Evolutionary conservation across 2,113 vertebrate genomes (phyloP).

Genomic region (Syrrhaptes paradoxus): DNA sequence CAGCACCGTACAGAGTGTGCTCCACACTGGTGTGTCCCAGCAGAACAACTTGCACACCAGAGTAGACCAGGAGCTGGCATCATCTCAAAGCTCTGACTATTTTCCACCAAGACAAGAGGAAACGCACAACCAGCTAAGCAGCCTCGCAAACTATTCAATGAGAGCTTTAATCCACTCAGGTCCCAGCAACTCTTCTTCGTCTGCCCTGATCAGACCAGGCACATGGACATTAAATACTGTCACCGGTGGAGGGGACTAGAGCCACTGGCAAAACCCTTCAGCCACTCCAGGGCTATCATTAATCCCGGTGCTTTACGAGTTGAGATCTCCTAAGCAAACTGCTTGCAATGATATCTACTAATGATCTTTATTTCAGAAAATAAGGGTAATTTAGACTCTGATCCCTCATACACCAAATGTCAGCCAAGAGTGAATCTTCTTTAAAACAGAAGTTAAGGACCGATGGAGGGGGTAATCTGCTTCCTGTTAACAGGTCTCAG

Average conservation of each 20-base stretch:
- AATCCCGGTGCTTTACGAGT: accelerated
- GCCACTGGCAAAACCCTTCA: background rate
- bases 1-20: no score
- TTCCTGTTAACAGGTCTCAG: background rate
- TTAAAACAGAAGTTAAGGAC: background rate
- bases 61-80: background rate
- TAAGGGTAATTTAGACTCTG: background rate
- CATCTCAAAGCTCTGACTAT: background rate
- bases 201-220: background rate
- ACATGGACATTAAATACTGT: background rate
- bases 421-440: background rate
- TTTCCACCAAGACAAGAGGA: background rate
- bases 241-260: background rate
- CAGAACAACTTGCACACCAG: background rate
- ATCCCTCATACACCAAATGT: background rate
- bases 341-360: background rate
- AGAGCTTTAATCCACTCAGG: background rate
- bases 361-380: background rate
- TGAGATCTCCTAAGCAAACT: background rate
- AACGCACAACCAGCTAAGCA: background rate
- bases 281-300: background rate
- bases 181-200: background rate
- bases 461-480: accelerated
- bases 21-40: no score
- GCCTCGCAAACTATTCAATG: background rate